Base-by-base conservation (phyloP, 1,140 invertebrate species). In the Drosophila hydei region DNA sequence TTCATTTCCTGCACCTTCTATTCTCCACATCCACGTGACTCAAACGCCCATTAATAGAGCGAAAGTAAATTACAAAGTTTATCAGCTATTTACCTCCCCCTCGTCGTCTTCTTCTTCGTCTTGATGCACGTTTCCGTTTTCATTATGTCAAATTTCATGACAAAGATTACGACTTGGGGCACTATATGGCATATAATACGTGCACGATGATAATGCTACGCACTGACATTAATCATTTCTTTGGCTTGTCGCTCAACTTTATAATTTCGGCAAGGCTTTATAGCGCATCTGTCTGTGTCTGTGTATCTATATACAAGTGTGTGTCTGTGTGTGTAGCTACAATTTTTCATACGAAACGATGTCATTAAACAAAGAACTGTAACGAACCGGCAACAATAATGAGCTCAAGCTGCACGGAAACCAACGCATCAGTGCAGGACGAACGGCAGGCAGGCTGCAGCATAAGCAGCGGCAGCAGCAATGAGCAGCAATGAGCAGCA, bases 271-370 rank as follows among this genome's bases (percentile, higher is more conserved):
- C 77, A 77, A 72, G 65, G 81, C 80, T 85, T 70, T 58, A 50
- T 70, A 42, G 51, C 48, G 36, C 48, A 47, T 12, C 38, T 14
- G 2, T 50, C 7, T 33, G 54, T 18, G 11, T n/a, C 16, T 50
- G 38, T 51, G 25, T 54, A 1, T 40, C 11, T 21, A 3, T 50
- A n/a, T n/a, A n/a, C n/a, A n/a, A n/a, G 11, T 42, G 52, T 25
- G 23, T 18, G 25, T 55, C 33, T 51, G 40, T 59, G 60, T 71
- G 75, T 85, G 69, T 74, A 85, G 75, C 77, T 75, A 87, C 75
- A 63, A 87, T 87, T 87, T 87, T 81, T 87, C 83, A 87, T 78
- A 68, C 68, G 61, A 75, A 87, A 88, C 88, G 83, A 87, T 88
- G 81, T 88, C 81, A 88, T 87, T 87, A 87, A 87, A 81, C 75